Evolutionary conservation across 2,888 invertebrate species (phyloP).

Genomic region (Platycheirus rosarum): DNA sequence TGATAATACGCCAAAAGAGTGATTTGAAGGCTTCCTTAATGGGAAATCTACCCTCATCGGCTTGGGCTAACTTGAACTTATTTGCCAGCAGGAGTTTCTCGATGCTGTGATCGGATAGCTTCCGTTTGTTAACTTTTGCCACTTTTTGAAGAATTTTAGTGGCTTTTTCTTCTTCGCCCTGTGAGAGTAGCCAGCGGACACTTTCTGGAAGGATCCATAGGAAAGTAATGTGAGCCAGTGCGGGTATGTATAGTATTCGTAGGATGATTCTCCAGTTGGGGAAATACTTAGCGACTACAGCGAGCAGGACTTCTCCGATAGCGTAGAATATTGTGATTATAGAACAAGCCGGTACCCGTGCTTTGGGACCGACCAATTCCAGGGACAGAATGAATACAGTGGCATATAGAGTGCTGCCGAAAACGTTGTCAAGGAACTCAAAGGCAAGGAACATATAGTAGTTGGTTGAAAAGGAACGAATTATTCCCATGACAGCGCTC

Average conservation of each 20-base stretch:
- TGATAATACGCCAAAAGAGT: slow-evolving; percentile 81
- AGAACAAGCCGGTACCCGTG: slow-evolving; percentile 88
- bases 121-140: slow-evolving; percentile 86
- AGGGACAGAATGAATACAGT: slow-evolving; percentile 89
- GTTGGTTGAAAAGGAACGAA: slow-evolving; percentile 87
- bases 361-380: slow-evolving; percentile 90
- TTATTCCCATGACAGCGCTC: slow-evolving; percentile 87
- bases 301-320: slow-evolving; percentile 87
- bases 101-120: slow-evolving; percentile 84
- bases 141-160: slow-evolving; percentile 85
- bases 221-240: slow-evolving; percentile 87
- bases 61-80: slow-evolving; percentile 77
- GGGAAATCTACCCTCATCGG: slow-evolving; percentile 79
- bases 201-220: slow-evolving; percentile 89
- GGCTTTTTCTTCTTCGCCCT: slow-evolving; percentile 84
- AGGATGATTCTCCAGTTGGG: slow-evolving; percentile 88
- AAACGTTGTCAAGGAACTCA: slow-evolving; percentile 88
- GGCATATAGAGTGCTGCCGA: slow-evolving; percentile 88
- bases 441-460: slow-evolving; percentile 88
- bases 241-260: slow-evolving; percentile 86
- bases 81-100: slow-evolving; percentile 79
- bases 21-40: slow-evolving; percentile 79
- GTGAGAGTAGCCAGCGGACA: slow-evolving; percentile 89
- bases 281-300: slow-evolving; percentile 86
- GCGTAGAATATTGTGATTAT: slow-evolving; percentile 89